Conservation (phyloP, 2,113 vertebrate genomes). For the Triplophysa dalaica region DNA sequence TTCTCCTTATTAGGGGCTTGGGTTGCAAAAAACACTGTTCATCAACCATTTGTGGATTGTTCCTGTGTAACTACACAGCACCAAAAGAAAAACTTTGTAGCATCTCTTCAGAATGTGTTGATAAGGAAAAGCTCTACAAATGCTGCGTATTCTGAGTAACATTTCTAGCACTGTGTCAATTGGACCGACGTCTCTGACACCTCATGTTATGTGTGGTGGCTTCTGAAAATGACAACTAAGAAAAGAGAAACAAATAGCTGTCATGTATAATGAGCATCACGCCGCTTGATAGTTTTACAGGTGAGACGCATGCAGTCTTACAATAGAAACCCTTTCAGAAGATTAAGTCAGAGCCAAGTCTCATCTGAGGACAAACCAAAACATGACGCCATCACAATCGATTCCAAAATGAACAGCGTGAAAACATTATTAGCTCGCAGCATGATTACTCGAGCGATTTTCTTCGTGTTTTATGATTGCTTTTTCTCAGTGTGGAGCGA, state of each 20-base stretch:
- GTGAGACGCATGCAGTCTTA: conserved; percentile 15
- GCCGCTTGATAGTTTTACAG: background rate
- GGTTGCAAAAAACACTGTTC: background rate
- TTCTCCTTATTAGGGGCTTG: background rate
- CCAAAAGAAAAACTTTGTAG: background rate
- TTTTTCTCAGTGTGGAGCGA: background rate
- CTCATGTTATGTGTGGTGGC: conserved; percentile 6
- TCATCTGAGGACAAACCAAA: background rate
- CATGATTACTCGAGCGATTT: conserved; percentile 29
- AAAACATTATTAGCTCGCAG: conserved; percentile 28
- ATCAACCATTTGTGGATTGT: background rate
- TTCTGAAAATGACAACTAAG: conserved; percentile 3
- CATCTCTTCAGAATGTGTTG: background rate
- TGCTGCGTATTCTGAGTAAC: conserved; percentile 16
- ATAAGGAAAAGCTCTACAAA: background rate
- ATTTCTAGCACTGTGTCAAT: conserved; percentile 18
- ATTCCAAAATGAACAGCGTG: conserved; percentile 31
- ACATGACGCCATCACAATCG: conserved; percentile 6
- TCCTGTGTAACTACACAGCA: background rate
- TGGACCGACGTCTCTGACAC: conserved; percentile 28
- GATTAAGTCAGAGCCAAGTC: conserved; percentile 7
- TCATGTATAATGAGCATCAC: conserved; percentile 28
- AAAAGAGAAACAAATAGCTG: background rate
- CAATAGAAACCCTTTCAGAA: conserved; percentile 4
- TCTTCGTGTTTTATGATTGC: conserved; percentile 31